Conservation (phyloP, 2,888 invertebrate species). For the Empis livida region DNA sequence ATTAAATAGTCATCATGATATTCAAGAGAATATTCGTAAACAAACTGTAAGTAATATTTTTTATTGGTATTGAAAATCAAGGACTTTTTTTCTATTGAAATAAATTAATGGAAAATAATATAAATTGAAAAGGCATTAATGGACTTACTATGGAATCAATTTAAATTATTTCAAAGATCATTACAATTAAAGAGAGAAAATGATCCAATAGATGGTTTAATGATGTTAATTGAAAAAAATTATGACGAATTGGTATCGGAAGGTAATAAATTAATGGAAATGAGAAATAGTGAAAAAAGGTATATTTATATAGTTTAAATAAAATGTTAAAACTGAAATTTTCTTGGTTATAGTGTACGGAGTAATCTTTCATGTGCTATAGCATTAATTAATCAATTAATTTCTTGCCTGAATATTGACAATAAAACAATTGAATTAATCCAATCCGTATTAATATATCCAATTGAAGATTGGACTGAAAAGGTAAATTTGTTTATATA, state of each 20-base stretch:
- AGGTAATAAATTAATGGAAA: slow-evolving; percentile 30
- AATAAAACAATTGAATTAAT: slow-evolving; percentile 26
- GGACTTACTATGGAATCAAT: slow-evolving; percentile 33
- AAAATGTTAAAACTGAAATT: not conserved
- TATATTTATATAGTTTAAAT: slow-evolving; percentile 9
- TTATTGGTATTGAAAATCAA: not conserved
- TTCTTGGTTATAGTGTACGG: slow-evolving; percentile 19
- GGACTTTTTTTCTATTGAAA: no score
- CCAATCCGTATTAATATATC: slow-evolving; percentile 24
- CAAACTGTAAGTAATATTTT: slow-evolving; percentile 22
- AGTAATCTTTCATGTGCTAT: slow-evolving; percentile 29
- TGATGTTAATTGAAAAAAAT: slow-evolving; percentile 33
- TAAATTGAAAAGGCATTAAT: slow-evolving; percentile 13
- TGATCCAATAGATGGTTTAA: slow-evolving; percentile 28
- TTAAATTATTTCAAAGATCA: slow-evolving; percentile 29
- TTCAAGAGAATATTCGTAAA: slow-evolving; percentile 28
- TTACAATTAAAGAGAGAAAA: slow-evolving; percentile 29
- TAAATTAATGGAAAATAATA: not conserved
- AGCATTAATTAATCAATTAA: slow-evolving; percentile 24
- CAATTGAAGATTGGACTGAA: slow-evolving; percentile 33
- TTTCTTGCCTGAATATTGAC: slow-evolving; percentile 26
- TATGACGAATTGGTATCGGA: slow-evolving; percentile 32
- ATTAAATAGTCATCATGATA: slow-evolving; percentile 28
- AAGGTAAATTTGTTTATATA: slow-evolving; percentile 15
- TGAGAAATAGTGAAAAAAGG: slow-evolving; percentile 29